Percentiles rank a stretch among this genome's conserved stretches.
Conservation (phyloP, 2,113 vertebrate genomes). For the Brachionichthys hirsutus region DNA sequence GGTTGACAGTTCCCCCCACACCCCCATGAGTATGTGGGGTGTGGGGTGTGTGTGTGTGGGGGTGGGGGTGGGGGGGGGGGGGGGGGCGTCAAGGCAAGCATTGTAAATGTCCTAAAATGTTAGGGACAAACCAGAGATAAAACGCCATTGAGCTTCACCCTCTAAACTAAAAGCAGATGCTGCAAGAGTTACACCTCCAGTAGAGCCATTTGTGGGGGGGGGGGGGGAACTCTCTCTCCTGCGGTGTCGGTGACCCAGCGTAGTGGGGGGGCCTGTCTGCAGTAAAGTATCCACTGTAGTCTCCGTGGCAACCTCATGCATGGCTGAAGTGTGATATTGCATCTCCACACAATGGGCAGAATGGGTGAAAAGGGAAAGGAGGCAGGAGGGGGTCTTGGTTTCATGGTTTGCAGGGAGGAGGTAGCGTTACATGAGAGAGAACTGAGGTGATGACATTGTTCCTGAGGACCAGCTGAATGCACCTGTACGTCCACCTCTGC, state of each 20-base stretch:
- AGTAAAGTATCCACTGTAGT: constrained; percentile 24
- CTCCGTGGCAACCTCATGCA: constrained; percentile 64
- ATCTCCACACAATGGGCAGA: constrained; percentile 56
- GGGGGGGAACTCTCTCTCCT: constrained; percentile 9
- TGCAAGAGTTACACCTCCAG: background rate
- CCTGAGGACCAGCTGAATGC: constrained; percentile 57
- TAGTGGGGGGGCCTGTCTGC: constrained; percentile 36
- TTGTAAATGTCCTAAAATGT: background rate
- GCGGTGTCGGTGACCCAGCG: constrained; percentile 17
- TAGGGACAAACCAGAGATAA: too few relatives aligned
- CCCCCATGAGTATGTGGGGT: background rate
- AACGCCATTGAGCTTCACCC: too few relatives aligned
- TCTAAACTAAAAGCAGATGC: background rate
- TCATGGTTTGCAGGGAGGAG: constrained; percentile 56
- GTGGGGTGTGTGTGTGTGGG: too few relatives aligned
- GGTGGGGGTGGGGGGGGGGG: too few relatives aligned
- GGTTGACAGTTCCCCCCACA: background rate
- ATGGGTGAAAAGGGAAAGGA: constrained; percentile 59
- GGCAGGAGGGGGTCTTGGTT: constrained; percentile 59
- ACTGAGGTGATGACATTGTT: constrained; percentile 74
- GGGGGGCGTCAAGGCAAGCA: background rate
- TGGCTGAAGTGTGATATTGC: constrained; percentile 63
- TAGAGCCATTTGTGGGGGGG: background rate
- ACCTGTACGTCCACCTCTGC: constrained; percentile 46
- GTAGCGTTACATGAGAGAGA: constrained; percentile 71